phyloP scores from a whole-genome alignment of 2,797 vertebrate species.

The Microctenopoma lineatum region DNA sequence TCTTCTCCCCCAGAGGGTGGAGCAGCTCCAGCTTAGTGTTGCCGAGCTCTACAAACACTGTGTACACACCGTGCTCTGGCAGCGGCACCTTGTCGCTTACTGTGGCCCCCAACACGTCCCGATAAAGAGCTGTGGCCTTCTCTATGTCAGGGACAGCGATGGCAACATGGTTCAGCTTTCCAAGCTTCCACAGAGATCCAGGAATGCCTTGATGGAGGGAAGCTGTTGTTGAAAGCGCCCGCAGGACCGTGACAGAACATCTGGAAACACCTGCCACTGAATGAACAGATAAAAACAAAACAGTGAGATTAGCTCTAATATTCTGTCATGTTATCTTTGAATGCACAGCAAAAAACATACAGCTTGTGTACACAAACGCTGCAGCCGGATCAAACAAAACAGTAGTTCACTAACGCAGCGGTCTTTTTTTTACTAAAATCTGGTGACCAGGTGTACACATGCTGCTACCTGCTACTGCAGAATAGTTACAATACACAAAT shows the following conservation, averaged over 20 bases:
- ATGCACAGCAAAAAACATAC: neutral
- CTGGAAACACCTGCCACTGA: conserved; percentile 81
- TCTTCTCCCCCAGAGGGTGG: conserved; percentile 92
- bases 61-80: conserved; percentile 93
- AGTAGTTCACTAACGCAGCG: neutral
- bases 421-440: neutral
- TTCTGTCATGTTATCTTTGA: neutral
- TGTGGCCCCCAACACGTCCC: conserved; percentile 89
- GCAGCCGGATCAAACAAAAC: neutral
- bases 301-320: neutral
- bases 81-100: conserved; percentile 89
- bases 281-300: conserved; percentile 4
- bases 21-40: conserved; percentile 97
- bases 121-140: conserved; percentile 89
- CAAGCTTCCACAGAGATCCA: conserved; percentile 88
- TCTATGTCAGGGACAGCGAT: conserved; percentile 93
- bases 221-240: conserved; percentile 68
- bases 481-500: no score
- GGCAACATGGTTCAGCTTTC: conserved; percentile 94
- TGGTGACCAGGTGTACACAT: neutral
- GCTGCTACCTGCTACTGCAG: no score
- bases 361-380: neutral
- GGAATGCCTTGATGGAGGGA: conserved; percentile 70
- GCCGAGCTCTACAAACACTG: conserved; percentile 94
- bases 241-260: conserved; percentile 57